Evolutionary conservation across 2,113 vertebrate genomes (phyloP).

Genomic region (Chaetura pelagica): DNA sequence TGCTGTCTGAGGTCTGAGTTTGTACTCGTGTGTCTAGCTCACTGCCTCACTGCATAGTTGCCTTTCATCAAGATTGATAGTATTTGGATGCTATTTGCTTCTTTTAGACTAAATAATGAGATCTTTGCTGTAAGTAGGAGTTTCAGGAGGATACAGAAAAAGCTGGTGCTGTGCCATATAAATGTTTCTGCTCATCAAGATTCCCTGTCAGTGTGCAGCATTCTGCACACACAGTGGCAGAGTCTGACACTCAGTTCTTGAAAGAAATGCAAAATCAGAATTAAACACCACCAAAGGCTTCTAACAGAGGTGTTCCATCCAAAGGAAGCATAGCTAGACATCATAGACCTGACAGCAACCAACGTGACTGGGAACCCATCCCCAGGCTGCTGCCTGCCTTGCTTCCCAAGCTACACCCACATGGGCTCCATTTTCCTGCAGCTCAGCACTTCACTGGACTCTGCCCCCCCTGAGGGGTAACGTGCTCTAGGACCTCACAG

Average conservation of each 20-base stretch:
- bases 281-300: not conserved
- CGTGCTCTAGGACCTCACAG: not conserved
- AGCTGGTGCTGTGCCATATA: not conserved
- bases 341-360: not conserved
- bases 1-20: not conserved
- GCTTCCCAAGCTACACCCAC: not conserved
- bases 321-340: not conserved
- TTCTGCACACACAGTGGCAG: not conserved
- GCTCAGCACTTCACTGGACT: not conserved
- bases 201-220: not conserved
- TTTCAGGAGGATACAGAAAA: conserved; percentile 22
- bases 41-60: not conserved
- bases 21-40: not conserved
- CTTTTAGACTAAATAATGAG: conserved; percentile 60
- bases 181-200: conserved; percentile 8
- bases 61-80: conserved; percentile 23
- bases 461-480: too few species aligned
- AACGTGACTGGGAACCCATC: not conserved
- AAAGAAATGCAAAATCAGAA: conserved; percentile 27
- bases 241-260: not conserved
- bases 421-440: not conserved
- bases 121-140: conserved; percentile 49
- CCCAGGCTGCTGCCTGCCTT: not conserved
- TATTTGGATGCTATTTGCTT: conserved; percentile 62
- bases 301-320: not conserved